Evolutionary conservation across 2,797 vertebrate species (phyloP), one percentile per base, ranked within the genome.

Genomic region (Sebastes trivittatus): DNA sequence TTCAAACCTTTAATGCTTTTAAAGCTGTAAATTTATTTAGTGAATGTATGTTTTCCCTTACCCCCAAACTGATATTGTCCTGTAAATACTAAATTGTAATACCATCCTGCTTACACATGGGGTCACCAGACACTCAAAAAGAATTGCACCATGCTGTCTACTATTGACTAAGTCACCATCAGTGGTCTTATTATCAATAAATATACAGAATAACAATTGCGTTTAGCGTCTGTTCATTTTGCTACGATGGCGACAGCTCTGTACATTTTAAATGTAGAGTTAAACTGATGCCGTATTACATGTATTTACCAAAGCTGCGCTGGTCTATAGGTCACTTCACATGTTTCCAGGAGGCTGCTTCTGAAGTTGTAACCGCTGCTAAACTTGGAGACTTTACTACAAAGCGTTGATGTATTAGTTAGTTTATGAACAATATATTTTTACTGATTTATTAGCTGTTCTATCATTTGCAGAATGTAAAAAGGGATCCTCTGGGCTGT

Each of bases 121-220:
- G 91, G 92, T 92, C 93, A 78, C 87, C 80, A 92, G 77, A 92
- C 76, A 63, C 89, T 68, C 82, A 76, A 64, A 81, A 89, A 79
- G 61, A 86, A 88, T 34, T 75, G 82, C 88, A 95, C 94, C 92
- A 87, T 88, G 87, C 84, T 86, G 89, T 94, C 91, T 88, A 88
- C 75, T 90, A 80, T 89, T 96, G 95, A 97, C 96, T 96, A 96
- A 96, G 97, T 97, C 96, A 97, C 96, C 96, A 97, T 97, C 97
- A 97, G 97, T 98, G 97, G 97, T 97, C 97, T 96, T 96, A 94
- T 94, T 97, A 97, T 97, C 97, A 98, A 98, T 98, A 98, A 98
- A 98, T 95, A 96, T 91, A 88, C 76, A 77, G 77, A 89, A 92
- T 92, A 92, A 93, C 84, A 69, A 3, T 22, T 75, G 77, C 78